These are phyloP conservation scores for Indri indri DNA, from an alignment of 2,113 vertebrate genomes.

Conservation along the genomic window DNA sequence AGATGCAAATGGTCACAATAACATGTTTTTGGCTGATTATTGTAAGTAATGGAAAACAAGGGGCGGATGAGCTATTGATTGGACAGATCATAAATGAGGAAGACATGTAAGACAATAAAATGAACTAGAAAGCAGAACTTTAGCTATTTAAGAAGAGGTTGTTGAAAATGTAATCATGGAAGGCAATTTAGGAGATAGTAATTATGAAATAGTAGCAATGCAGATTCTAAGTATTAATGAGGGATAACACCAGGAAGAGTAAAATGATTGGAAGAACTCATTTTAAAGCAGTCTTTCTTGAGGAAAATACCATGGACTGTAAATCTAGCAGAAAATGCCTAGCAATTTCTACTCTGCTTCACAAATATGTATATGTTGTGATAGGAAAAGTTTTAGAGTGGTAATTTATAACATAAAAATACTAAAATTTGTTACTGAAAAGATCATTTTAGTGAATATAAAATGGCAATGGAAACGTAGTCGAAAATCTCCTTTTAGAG, in stretches of 20 bases:
- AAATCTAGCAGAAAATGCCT: neutral
- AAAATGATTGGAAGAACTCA: neutral
- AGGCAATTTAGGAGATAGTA: neutral
- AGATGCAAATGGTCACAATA: neutral
- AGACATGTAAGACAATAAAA: neutral
- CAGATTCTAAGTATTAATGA: neutral
- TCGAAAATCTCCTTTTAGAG: neutral
- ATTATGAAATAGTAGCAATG: neutral
- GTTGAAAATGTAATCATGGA: neutral
- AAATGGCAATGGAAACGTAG: neutral
- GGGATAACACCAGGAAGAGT: neutral
- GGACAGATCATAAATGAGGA: neutral
- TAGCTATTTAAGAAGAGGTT: neutral
- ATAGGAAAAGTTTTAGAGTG: neutral
- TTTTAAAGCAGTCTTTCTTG: neutral
- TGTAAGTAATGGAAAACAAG: neutral
- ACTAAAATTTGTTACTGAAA: neutral
- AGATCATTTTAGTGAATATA: neutral
- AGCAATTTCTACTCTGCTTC: neutral
- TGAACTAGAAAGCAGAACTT: neutral
- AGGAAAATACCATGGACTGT: neutral
- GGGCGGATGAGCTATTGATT: neutral
- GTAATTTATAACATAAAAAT: neutral
- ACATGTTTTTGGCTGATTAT: neutral
- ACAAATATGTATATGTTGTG: neutral